phyloP scores from a whole-genome alignment of 2,888 invertebrate species.

The Archips xylosteana region DNA sequence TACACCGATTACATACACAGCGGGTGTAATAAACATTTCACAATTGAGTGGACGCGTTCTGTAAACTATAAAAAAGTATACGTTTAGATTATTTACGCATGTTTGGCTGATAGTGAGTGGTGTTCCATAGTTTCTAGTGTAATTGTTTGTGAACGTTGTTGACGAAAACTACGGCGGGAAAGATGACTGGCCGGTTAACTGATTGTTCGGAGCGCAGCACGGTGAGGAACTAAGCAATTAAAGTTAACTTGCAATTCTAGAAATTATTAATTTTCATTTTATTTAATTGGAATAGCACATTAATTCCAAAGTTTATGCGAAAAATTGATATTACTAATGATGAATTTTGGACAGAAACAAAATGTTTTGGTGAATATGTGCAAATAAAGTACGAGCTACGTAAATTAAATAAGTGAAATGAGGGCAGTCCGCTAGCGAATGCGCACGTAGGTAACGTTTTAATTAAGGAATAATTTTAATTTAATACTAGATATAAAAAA shows the following conservation, averaged over 20 bases:
- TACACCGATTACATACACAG: slow-evolving; percentile 67
- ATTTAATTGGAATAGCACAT: neutral
- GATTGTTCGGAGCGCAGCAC: slow-evolving; percentile 67
- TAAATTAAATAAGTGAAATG: neutral
- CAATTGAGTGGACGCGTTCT: slow-evolving; percentile 45
- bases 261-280: neutral
- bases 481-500: too few relatives aligned
- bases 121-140: slow-evolving; percentile 65
- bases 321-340: neutral
- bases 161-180: slow-evolving; percentile 69
- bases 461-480: neutral
- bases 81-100: slow-evolving; percentile 18
- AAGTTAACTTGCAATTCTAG: slow-evolving; percentile 18
- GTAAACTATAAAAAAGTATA: slow-evolving; percentile 30
- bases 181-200: slow-evolving; percentile 66
- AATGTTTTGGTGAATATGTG: neutral
- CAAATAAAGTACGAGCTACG: neutral
- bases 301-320: neutral
- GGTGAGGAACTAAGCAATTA: slow-evolving; percentile 60
- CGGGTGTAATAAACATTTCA: slow-evolving; percentile 55
- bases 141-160: slow-evolving; percentile 69
- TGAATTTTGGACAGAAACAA: neutral
- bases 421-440: neutral
- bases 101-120: slow-evolving; percentile 50
- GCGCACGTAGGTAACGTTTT: neutral